phyloP scores from a whole-genome alignment of 2,888 invertebrate species.

The Drosophila emarginata region DNA sequence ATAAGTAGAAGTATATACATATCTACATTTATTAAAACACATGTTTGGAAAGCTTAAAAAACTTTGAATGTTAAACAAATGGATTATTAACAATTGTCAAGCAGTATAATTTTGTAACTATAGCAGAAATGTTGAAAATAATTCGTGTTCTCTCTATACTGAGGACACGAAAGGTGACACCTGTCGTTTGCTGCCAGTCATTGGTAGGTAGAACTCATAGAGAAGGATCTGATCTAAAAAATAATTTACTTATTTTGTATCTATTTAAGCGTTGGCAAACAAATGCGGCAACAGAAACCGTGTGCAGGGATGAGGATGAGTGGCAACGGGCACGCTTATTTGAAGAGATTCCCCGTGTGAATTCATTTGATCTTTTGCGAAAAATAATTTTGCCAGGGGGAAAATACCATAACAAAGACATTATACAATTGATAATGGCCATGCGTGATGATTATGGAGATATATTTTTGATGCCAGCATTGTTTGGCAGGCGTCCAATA shows the following conservation, averaged over 20 bases:
- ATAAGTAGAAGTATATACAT: too few species aligned
- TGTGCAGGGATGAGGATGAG: slow-evolving; percentile 39
- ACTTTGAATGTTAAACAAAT: background rate
- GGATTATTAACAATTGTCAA: background rate
- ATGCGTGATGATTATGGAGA: slow-evolving; percentile 77
- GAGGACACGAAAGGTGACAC: background rate
- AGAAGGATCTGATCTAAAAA: background rate
- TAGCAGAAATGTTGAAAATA: background rate
- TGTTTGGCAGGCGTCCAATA: slow-evolving; percentile 71
- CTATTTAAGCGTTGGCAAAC: slow-evolving; percentile 50
- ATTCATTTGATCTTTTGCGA: slow-evolving; percentile 36
- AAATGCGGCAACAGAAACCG: slow-evolving; percentile 30
- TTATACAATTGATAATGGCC: slow-evolving; percentile 40
- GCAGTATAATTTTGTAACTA: background rate
- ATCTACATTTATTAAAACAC: too few species aligned
- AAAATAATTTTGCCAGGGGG: slow-evolving; percentile 71
- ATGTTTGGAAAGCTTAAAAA: background rate
- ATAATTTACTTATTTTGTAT: background rate
- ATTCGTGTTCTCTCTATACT: background rate
- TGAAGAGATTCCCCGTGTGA: slow-evolving; percentile 61
- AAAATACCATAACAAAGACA: slow-evolving; percentile 60
- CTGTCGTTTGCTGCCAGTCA: background rate
- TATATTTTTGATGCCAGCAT: slow-evolving; percentile 79
- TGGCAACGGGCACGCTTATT: slow-evolving; percentile 72
- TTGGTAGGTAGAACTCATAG: background rate